These are phyloP conservation scores for Capra hircus DNA, from an alignment of 2,113 vertebrate genomes.

Conservation along the genomic window DNA sequence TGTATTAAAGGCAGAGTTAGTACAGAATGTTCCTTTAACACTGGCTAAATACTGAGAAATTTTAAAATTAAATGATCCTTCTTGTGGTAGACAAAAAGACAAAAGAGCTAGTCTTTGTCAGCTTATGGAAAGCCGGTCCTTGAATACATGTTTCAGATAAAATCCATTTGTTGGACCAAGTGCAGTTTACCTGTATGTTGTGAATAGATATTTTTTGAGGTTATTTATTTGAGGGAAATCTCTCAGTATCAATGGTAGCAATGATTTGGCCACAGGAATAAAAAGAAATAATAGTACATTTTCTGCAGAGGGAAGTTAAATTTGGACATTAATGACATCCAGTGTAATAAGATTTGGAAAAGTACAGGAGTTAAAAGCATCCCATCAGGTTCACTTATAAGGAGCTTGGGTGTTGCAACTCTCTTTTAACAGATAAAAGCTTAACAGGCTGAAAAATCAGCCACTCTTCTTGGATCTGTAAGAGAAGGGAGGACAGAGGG, in stretches of 20 bases:
- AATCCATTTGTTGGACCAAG: neutral
- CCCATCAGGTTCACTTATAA: neutral
- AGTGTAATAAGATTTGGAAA: neutral
- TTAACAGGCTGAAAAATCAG: neutral
- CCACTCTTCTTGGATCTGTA: neutral
- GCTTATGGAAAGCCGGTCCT: neutral
- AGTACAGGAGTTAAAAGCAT: neutral
- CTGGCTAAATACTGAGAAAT: neutral
- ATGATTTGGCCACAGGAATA: neutral
- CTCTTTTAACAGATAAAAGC: neutral
- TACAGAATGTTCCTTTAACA: neutral
- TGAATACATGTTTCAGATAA: neutral
- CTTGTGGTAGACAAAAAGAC: neutral
- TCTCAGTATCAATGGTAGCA: neutral
- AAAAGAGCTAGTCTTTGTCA: neutral
- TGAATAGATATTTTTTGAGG: neutral
- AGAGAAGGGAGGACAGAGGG: neutral
- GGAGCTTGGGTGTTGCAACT: neutral
- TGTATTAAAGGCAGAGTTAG: neutral
- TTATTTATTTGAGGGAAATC: neutral
- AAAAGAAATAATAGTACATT: neutral
- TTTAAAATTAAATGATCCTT: slow-evolving; percentile 19
- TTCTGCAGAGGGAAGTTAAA: neutral
- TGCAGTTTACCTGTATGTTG: neutral
- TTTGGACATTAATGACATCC: neutral